Evolutionary conservation across 2,888 invertebrate genomes (phyloP), one percentile per base, ranked within the genome.

Genomic region (Philereme transversata): DNA sequence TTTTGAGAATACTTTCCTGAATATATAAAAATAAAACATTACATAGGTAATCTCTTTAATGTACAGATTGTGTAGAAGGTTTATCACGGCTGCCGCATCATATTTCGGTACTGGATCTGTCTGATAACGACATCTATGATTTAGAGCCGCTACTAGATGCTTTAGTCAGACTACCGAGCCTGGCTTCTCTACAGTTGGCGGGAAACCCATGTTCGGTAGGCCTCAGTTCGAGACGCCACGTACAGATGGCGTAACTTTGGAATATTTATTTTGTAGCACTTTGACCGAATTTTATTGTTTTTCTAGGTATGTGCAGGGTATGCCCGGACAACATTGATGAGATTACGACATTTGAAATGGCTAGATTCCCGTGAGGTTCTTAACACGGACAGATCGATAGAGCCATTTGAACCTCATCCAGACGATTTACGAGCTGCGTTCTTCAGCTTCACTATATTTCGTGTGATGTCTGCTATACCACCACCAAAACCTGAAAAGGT

Each of bases 141-240:
- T 73, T 94, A 41, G 75, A 84, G n/a, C 70, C 73, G 6, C 76
- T 91, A 84, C 75, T 94, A 67, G 74, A 82, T 62, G 76, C 78
- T 8, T 59, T 94, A 41, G 70, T 70, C 4, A 56, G 48, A 4
- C 71, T 94, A 45, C 82, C 84, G 10, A 79, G 77, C 58, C 80
- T 94, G 5, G 75, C 69, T n/a, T 83, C 90, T 8, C 77, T 94
- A 11, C 77, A 82, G 51, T 85, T 94, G 38, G 84, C 90, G 60
- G 94, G 94, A 50, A 94, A 94, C 76, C 94, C 94, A 4, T 94
- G 94, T 71, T 83, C 93, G 76, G 94, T 94, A 79, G 38, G 76
- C 65, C 56, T 59, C 73, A 59, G 60, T 73, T 59, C 10, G 0
- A 4, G 4, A 0, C 4, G n/a, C 7, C 54, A 5, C 44, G 4